Conservation (phyloP, 2,797 vertebrate species). For the Chlorospingus semifuscus region DNA sequence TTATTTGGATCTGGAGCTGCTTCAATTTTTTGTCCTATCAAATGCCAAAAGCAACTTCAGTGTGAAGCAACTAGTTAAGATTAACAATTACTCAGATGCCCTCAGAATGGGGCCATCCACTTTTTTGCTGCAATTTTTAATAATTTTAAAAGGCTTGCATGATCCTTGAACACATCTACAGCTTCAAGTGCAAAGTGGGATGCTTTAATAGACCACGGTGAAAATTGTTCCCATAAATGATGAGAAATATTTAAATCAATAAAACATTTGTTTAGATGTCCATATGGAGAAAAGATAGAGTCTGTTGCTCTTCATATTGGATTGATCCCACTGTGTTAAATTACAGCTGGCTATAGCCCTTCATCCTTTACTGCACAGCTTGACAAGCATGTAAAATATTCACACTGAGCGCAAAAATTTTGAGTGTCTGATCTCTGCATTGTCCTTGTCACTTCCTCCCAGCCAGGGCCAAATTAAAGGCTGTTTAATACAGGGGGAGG, state of each 20-base stretch:
- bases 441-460: conserved; percentile 50
- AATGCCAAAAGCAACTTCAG: not conserved
- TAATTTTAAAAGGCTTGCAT: too few relatives aligned
- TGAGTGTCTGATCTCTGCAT: conserved; percentile 43
- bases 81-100: not conserved
- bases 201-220: not conserved
- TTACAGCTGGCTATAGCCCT: conserved; percentile 9
- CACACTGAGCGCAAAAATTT: conserved; percentile 11
- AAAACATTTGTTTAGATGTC: conserved; percentile 22
- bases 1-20: not conserved
- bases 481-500: not conserved
- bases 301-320: conserved; percentile 13
- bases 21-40: not conserved
- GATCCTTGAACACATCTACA: not conserved
- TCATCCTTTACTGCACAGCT: conserved; percentile 44
- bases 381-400: conserved; percentile 47
- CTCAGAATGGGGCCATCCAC: not conserved
- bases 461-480: conserved; percentile 45
- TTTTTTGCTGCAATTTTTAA: not conserved
- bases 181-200: not conserved
- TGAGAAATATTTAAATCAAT: conserved; percentile 61
- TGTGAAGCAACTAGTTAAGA: not conserved
- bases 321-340: conserved; percentile 42
- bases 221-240: conserved; percentile 44
- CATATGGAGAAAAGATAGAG: conserved; percentile 45